These are phyloP conservation scores for Halcyon senegalensis DNA, from an alignment of 2,113 vertebrate species.

Conservation along the genomic window DNA sequence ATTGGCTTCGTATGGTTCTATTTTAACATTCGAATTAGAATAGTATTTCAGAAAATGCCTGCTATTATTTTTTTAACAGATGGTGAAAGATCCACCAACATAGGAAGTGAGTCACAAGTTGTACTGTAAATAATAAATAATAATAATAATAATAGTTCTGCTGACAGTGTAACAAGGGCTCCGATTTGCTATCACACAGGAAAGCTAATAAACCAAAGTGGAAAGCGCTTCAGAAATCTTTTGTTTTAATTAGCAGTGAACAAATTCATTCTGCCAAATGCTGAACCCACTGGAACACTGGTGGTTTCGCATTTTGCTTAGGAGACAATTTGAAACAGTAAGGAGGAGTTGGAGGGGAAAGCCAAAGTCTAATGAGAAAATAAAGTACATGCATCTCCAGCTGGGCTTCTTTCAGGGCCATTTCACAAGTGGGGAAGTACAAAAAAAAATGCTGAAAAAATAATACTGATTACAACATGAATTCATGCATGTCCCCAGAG, in stretches of 20 bases:
- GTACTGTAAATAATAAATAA: conserved; percentile 72
- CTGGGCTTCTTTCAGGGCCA: conserved; percentile 34
- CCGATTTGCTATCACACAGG: conserved; percentile 36
- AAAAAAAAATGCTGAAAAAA: background rate
- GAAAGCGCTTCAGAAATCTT: conserved; percentile 60
- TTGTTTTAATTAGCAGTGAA: conserved; percentile 69
- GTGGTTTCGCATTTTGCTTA: conserved; percentile 41
- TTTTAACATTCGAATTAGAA: conserved; percentile 66
- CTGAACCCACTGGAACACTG: conserved; percentile 42
- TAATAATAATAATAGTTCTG: conserved; percentile 66
- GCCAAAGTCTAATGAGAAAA: conserved; percentile 47
- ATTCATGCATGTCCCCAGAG: background rate
- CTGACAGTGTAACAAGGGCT: conserved; percentile 70
- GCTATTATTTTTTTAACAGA: conserved; percentile 68
- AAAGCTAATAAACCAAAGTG: conserved; percentile 67
- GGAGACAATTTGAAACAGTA: conserved; percentile 16
- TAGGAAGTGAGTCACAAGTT: conserved; percentile 67
- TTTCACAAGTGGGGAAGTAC: background rate
- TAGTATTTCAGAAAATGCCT: conserved; percentile 65
- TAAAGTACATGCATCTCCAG: background rate
- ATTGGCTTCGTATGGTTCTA: conserved; percentile 63
- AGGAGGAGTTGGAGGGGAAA: background rate
- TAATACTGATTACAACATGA: background rate
- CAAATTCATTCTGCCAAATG: conserved; percentile 61
- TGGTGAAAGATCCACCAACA: conserved; percentile 60